Percentiles rank a stretch among this genome's conserved stretches.
Conservation (phyloP, 2,888 invertebrate genomes). For the Parelbella ahira region DNA sequence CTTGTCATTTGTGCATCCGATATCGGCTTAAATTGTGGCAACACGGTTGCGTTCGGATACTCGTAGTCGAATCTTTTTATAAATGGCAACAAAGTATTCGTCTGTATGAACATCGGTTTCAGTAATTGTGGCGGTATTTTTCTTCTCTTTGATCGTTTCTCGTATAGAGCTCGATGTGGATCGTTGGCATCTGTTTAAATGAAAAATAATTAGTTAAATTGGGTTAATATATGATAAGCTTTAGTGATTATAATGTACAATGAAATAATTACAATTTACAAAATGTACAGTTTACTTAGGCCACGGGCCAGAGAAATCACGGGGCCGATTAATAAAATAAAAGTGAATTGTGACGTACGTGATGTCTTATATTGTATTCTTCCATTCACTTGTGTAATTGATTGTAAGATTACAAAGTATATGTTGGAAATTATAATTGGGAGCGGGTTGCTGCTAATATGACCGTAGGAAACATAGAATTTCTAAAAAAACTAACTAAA, state of each 20-base stretch:
- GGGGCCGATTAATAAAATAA: too few species aligned
- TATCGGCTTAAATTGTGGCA: constrained; percentile 69
- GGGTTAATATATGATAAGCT: constrained; percentile 12
- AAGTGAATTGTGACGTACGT: too few species aligned
- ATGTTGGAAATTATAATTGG: too few species aligned
- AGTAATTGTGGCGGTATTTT: constrained; percentile 37
- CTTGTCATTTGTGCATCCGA: constrained; percentile 65
- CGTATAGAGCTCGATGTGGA: constrained; percentile 64
- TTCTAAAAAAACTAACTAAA: too few species aligned
- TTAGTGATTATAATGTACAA: background rate
- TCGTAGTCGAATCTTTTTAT: constrained; percentile 47
- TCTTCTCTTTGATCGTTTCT: constrained; percentile 37
- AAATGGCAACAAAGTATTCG: constrained; percentile 35
- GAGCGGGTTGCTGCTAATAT: too few species aligned
- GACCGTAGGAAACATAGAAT: too few species aligned
- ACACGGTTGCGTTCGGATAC: constrained; percentile 51
- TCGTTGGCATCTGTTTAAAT: constrained; percentile 71
- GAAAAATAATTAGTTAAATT: constrained; percentile 40
- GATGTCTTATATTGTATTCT: too few species aligned
- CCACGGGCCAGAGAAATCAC: too few species aligned
- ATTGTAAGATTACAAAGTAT: too few species aligned
- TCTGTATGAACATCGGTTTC: constrained; percentile 73
- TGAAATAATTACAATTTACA: background rate
- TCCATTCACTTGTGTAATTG: too few species aligned
- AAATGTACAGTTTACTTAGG: too few species aligned